These are phyloP conservation scores for Fukomys damarensis DNA, from an alignment of 2,113 vertebrate genomes.

Conservation along the genomic window DNA sequence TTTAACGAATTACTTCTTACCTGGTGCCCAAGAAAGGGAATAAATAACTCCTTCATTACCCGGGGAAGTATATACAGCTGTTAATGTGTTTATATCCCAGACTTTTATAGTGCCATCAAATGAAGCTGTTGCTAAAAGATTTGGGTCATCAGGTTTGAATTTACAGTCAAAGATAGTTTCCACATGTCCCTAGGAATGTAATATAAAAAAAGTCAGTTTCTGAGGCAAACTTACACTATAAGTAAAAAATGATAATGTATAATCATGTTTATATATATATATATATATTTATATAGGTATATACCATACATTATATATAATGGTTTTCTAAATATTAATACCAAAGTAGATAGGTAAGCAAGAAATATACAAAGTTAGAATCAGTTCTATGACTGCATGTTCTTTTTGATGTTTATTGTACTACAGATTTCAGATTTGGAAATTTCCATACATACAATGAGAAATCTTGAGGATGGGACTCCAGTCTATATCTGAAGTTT, in stretches of 20 bases:
- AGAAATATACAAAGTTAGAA: background rate
- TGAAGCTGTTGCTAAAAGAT: constrained; percentile 97
- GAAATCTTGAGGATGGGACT: background rate
- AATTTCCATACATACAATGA: background rate
- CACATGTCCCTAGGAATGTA: constrained; percentile 92
- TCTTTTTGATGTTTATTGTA: background rate
- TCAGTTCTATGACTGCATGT: background rate
- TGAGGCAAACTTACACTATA: background rate
- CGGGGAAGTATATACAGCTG: constrained; percentile 95
- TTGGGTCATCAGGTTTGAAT: constrained; percentile 97
- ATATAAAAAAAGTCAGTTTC: constrained; percentile 62
- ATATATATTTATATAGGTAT: no score
- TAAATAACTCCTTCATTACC: constrained; percentile 99
- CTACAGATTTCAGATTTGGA: background rate
- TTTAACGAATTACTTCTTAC: constrained; percentile 84
- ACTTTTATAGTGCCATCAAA: constrained; percentile 99
- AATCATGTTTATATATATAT: background rate
- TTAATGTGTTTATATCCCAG: constrained; percentile 98
- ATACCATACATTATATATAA: no score
- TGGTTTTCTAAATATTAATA: background rate
- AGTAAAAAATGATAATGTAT: background rate
- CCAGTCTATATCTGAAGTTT: background rate
- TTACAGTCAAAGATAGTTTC: constrained; percentile 99
- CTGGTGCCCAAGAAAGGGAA: constrained; percentile 98
- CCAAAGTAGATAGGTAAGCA: background rate